phyloP scores from a whole-genome alignment of 2,113 vertebrate species.

The Gnathonemus longibarbis region DNA sequence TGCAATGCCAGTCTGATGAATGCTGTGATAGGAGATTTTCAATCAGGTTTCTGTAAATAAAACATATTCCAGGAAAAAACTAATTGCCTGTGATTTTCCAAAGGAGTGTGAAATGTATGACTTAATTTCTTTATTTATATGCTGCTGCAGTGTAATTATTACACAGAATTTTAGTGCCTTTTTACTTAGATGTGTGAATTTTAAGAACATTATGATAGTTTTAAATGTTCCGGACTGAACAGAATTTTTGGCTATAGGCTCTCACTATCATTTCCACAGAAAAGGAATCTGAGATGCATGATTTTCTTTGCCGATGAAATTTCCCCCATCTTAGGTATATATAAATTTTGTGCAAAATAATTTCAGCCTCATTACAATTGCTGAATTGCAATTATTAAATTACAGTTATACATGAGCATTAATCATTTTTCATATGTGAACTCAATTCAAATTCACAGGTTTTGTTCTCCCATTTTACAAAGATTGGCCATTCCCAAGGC shows the following conservation, averaged over 20 bases:
- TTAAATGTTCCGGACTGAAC: neutral
- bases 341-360: neutral
- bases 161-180: neutral
- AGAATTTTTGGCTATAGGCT: neutral
- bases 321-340: neutral
- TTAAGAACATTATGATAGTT: neutral
- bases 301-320: neutral
- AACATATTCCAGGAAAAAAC: neutral
- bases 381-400: neutral
- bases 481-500: neutral
- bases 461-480: neutral
- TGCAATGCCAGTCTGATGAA: neutral
- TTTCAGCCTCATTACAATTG: neutral
- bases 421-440: neutral
- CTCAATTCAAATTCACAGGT: neutral
- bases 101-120: neutral
- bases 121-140: neutral
- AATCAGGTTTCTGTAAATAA: neutral
- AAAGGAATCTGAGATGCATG: neutral
- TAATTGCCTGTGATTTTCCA: neutral
- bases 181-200: neutral
- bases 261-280: neutral
- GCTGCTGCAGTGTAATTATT: neutral
- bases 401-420: neutral
- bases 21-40: neutral